These are phyloP conservation scores for Ormyrus labotus DNA, from an alignment of 2,888 invertebrate species.

Conservation along the genomic window DNA sequence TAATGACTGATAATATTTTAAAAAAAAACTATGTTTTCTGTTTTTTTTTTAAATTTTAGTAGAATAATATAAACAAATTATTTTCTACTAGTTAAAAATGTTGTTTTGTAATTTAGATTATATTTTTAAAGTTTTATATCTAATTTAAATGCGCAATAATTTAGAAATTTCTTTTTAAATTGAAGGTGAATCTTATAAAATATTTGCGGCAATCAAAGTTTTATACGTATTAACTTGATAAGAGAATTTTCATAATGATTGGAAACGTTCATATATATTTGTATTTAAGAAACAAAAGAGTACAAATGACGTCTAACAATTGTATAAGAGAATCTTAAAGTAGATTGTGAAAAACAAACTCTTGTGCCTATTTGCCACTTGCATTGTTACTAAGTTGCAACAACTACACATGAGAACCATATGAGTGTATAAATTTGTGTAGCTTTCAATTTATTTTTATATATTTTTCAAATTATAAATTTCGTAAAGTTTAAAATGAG, in stretches of 20 bases:
- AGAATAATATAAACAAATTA: conserved; percentile 45
- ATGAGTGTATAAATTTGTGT: conserved; percentile 48
- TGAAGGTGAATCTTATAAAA: conserved; percentile 47
- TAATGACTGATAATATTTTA: conserved; percentile 33
- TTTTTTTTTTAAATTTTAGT: conserved; percentile 46
- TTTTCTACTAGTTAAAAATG: conserved; percentile 35
- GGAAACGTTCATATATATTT: conserved; percentile 24
- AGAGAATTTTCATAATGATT: conserved; percentile 24
- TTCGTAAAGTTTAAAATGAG: conserved; percentile 40
- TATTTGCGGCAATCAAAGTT: conserved; percentile 27
- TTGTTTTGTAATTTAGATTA: conserved; percentile 39
- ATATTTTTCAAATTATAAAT: conserved; percentile 47
- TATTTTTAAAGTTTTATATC: conserved; percentile 23
- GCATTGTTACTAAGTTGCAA: conserved; percentile 13
- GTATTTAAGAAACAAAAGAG: conserved; percentile 49
- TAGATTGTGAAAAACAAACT: conserved; percentile 23
- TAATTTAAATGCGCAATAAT: conserved; percentile 29
- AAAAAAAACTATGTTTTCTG: conserved; percentile 31
- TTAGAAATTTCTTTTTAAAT: conserved; percentile 9
- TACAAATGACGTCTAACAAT: conserved; percentile 53
- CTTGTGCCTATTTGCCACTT: conserved; percentile 41
- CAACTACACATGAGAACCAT: conserved; percentile 29
- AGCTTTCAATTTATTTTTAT: conserved; percentile 47
- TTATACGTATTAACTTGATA: conserved; percentile 20
- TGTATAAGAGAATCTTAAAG: conserved; percentile 37